phyloP scores from a whole-genome alignment of 2,888 invertebrate species.

The Andrena camellia region DNA sequence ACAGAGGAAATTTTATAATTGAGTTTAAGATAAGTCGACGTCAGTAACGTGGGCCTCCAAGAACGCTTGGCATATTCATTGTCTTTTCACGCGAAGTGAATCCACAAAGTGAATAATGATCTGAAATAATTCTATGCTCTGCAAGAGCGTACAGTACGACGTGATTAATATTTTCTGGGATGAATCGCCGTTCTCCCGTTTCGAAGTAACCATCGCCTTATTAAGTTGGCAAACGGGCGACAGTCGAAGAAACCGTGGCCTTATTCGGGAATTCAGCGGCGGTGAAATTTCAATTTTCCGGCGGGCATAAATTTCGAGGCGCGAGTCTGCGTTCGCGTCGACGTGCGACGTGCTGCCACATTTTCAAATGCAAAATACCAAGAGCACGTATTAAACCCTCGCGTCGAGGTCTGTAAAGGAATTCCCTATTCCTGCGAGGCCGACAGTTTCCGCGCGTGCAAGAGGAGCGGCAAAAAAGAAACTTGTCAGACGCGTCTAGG shows the following conservation, averaged over 20 bases:
- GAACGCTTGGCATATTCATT: no score
- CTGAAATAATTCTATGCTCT: no score
- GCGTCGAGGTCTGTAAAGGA: constrained; percentile 33
- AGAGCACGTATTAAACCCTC: constrained; percentile 40
- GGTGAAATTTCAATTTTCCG: constrained; percentile 57
- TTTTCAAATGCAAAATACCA: constrained; percentile 44
- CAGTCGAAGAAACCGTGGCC: constrained; percentile 16
- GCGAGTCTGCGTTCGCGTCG: background rate
- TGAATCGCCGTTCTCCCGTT: constrained; percentile 14
- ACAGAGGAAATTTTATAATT: background rate
- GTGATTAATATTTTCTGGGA: background rate
- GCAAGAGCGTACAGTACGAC: no score
- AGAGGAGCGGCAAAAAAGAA: background rate
- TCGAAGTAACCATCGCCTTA: background rate
- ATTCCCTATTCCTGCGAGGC: constrained; percentile 35
- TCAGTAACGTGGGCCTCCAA: background rate
- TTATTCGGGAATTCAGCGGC: constrained; percentile 39
- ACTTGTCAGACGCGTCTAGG: constrained; percentile 39
- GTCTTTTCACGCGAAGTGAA: no score
- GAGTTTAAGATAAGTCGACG: background rate
- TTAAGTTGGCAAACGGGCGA: constrained; percentile 21
- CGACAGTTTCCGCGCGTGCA: constrained; percentile 18
- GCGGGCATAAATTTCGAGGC: constrained; percentile 39
- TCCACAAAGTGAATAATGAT: no score
- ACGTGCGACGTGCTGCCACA: constrained; percentile 22